These are phyloP conservation scores for Dascyllus trimaculatus DNA, from an alignment of 2,113 vertebrate genomes.

Conservation along the genomic window DNA sequence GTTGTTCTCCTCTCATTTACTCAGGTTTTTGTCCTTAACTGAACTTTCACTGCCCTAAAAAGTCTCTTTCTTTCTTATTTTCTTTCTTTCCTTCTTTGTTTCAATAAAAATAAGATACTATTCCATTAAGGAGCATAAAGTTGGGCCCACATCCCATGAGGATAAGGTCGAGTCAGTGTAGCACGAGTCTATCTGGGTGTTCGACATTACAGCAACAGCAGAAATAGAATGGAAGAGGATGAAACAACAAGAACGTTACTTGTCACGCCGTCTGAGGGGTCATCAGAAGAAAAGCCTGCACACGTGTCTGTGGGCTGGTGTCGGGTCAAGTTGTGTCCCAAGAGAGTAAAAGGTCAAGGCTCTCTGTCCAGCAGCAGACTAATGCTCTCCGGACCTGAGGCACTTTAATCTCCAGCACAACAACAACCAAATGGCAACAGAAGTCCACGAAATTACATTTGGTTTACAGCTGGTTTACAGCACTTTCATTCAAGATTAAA, in stretches of 20 bases:
- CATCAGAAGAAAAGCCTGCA: conserved; percentile 8
- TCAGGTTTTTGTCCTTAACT: no score
- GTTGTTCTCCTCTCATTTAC: no score
- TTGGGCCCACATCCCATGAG: no score
- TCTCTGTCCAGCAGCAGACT: conserved; percentile 38
- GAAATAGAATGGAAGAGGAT: not conserved
- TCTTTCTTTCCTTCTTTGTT: not conserved
- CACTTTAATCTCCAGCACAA: conserved; percentile 3
- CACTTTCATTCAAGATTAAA: not conserved
- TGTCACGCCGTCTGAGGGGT: not conserved
- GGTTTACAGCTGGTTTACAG: not conserved
- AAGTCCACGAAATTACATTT: not conserved
- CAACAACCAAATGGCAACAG: not conserved
- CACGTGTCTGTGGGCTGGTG: conserved; percentile 64
- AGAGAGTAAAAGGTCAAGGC: conserved; percentile 68
- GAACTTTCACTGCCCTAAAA: no score
- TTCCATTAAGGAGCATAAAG: no score
- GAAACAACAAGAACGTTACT: not conserved
- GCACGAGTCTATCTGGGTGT: no score
- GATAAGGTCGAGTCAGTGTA: no score
- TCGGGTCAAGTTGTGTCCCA: conserved; percentile 61
- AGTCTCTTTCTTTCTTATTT: not conserved
- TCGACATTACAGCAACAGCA: no score
- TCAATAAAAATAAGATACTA: no score
- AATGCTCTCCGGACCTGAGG: conserved; percentile 19